phyloP scores from a whole-genome alignment of 2,888 invertebrate genomes.

The Ennomos erosarius region DNA sequence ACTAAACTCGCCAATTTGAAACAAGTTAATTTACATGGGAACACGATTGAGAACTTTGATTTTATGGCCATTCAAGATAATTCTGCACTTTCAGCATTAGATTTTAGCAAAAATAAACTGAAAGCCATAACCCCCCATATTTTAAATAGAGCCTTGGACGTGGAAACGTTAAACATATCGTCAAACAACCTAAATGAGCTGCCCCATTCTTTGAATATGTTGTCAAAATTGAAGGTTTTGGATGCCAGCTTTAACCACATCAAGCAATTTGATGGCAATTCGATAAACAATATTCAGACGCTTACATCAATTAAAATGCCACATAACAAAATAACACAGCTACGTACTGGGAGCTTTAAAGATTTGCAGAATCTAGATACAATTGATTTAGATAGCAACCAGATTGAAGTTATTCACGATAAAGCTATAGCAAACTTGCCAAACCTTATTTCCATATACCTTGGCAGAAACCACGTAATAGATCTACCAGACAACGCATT shows the following conservation, averaged over 20 bases:
- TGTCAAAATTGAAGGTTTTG: conserved; percentile 88
- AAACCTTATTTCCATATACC: conserved; percentile 87
- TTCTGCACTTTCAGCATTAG: conserved; percentile 86
- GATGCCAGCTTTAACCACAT: conserved; percentile 93
- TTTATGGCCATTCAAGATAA: conserved; percentile 89
- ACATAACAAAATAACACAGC: conserved; percentile 89
- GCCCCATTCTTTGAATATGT: conserved; percentile 88
- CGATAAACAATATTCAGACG: conserved; percentile 88
- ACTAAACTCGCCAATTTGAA: conserved; percentile 86
- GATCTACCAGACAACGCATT: conserved; percentile 91
- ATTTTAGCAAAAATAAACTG: conserved; percentile 91
- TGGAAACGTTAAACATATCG: conserved; percentile 91
- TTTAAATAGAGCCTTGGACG: conserved; percentile 86
- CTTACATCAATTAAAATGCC: conserved; percentile 90
- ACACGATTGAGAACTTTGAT: conserved; percentile 89
- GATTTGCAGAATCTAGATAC: conserved; percentile 89
- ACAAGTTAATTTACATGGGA: conserved; percentile 90
- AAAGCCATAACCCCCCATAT: conserved; percentile 87
- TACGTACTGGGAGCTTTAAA: conserved; percentile 89
- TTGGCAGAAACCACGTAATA: conserved; percentile 90
- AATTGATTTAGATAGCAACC: conserved; percentile 93
- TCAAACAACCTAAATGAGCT: conserved; percentile 90
- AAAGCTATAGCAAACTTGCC: conserved; percentile 90
- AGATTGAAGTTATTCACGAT: conserved; percentile 89
- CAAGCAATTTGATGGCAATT: conserved; percentile 88